Conservation (phyloP, 2,888 invertebrate genomes). For the Dicyrtomina minuta region DNA sequence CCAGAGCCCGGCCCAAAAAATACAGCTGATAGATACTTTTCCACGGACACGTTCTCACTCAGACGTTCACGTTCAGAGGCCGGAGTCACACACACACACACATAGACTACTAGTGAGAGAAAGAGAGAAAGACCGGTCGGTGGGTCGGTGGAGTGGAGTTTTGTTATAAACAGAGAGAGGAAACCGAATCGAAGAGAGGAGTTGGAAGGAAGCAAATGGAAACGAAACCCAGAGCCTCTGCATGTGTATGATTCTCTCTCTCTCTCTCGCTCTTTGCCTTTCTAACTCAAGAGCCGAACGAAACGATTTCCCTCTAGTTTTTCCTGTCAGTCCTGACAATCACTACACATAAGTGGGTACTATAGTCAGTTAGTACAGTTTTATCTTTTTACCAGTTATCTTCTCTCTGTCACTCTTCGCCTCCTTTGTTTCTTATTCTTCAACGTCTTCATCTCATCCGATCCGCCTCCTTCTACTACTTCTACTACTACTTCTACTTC, state of each 20-base stretch:
- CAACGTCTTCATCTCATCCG: background rate
- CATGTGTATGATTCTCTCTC: background rate
- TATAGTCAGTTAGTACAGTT: background rate
- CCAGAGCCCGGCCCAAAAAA: too few relatives aligned
- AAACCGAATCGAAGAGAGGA: background rate
- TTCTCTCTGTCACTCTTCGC: too few relatives aligned
- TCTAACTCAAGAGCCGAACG: background rate
- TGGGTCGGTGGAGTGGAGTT: background rate
- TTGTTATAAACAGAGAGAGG: too few relatives aligned
- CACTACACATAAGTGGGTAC: conserved; percentile 1
- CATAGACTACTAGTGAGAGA: background rate
- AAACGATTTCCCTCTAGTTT: conserved; percentile 5
- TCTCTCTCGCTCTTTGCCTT: background rate
- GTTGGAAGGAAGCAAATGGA: background rate
- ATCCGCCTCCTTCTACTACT: background rate
- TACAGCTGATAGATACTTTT: too few relatives aligned
- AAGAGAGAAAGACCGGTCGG: background rate
- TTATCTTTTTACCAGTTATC: background rate
- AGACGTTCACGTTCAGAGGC: background rate
- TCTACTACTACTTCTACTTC: too few relatives aligned
- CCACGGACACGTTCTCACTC: conserved; percentile 1
- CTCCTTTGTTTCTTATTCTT: background rate
- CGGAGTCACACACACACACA: too few relatives aligned
- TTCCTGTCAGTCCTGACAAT: conserved; percentile 5
- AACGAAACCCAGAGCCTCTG: background rate